These are phyloP conservation scores for Drosophila eohydei DNA, from an alignment of 2,888 invertebrate genomes.

Conservation along the genomic window DNA sequence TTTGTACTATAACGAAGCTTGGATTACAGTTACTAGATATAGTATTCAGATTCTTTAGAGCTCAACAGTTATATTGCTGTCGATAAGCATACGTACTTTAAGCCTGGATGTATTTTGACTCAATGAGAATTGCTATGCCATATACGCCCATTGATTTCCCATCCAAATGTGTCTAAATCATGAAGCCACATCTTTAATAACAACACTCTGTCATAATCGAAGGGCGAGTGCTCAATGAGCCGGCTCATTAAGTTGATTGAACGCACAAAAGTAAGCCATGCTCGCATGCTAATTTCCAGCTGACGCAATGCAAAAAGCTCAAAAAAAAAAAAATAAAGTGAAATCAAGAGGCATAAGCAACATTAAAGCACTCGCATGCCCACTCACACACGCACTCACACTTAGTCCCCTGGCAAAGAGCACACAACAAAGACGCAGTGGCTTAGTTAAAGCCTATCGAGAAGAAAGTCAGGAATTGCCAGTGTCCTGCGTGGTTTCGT, in stretches of 20 bases:
- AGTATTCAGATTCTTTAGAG: background rate
- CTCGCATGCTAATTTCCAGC: constrained; percentile 71
- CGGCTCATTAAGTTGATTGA: constrained; percentile 78
- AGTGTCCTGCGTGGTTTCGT: constrained; percentile 15
- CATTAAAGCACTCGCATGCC: constrained; percentile 11
- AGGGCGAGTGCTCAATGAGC: constrained; percentile 50
- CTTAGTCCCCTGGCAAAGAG: background rate
- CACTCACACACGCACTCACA: constrained; percentile 13
- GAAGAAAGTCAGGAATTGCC: constrained; percentile 13
- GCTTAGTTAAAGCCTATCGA: constrained; percentile 27
- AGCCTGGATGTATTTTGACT: no score
- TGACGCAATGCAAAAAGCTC: constrained; percentile 40
- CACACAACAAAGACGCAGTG: constrained; percentile 40
- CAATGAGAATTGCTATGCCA: background rate
- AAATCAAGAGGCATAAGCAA: constrained; percentile 50
- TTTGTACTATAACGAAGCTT: background rate
- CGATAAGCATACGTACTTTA: no score
- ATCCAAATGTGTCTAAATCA: constrained; percentile 9
- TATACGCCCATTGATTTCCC: constrained; percentile 7
- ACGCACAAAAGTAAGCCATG: constrained; percentile 56
- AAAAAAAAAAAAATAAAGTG: constrained; percentile 35
- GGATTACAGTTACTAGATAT: background rate
- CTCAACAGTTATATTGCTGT: no score
- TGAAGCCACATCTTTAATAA: constrained; percentile 9
- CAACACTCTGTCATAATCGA: constrained; percentile 60